phyloP scores from a whole-genome alignment of 2,888 invertebrate species.

The Entomobrya multifasciata region DNA sequence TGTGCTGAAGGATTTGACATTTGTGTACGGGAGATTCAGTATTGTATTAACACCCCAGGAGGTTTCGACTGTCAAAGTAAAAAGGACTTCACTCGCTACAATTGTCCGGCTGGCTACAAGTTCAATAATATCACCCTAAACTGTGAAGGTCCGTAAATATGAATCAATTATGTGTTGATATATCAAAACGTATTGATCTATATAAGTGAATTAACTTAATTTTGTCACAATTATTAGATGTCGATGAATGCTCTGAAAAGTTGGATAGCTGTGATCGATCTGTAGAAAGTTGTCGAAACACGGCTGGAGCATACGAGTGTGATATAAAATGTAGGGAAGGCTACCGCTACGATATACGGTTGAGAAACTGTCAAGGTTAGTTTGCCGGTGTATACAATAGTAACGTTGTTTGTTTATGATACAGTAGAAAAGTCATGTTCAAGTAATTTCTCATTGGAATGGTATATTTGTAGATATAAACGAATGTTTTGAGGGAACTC shows the following conservation, averaged over 20 bases:
- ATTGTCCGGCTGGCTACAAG: slow-evolving; percentile 81
- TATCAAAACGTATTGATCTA: too few species aligned
- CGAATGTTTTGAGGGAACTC: slow-evolving; percentile 81
- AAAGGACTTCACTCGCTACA: slow-evolving; percentile 80
- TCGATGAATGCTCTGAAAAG: slow-evolving; percentile 86
- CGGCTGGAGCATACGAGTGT: slow-evolving; percentile 82
- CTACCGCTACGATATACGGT: slow-evolving; percentile 76
- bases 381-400: too few species aligned
- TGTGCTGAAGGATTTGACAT: slow-evolving; percentile 86
- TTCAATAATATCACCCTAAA: slow-evolving; percentile 80
- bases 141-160: slow-evolving; percentile 81
- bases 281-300: slow-evolving; percentile 82
- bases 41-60: slow-evolving; percentile 87
- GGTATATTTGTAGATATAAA: slow-evolving; percentile 81
- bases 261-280: slow-evolving; percentile 81
- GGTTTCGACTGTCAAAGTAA: slow-evolving; percentile 81
- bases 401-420: too few species aligned
- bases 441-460: too few species aligned
- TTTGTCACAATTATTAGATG: too few species aligned
- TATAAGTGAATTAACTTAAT: too few species aligned
- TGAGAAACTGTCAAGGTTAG: slow-evolving; percentile 77
- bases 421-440: neutral
- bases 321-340: slow-evolving; percentile 79
- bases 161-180: too few species aligned
- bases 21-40: slow-evolving; percentile 86